Conservation (phyloP, 2,797 vertebrate species). For the Craterocephalus amniculus region DNA sequence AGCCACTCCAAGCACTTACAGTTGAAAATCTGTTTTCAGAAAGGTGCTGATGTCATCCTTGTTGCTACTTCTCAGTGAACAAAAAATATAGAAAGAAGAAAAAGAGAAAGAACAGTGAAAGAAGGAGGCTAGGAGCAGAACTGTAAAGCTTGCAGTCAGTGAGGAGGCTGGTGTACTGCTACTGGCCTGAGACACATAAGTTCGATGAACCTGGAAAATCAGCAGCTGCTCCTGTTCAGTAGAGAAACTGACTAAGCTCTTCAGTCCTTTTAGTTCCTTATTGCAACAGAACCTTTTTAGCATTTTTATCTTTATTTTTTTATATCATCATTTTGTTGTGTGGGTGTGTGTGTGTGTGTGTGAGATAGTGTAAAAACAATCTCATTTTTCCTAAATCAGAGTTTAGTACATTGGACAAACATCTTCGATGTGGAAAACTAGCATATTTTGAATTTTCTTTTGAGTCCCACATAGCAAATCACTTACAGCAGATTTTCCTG, state of each 20-base stretch:
- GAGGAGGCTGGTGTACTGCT: neutral
- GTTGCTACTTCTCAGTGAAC: neutral
- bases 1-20: neutral
- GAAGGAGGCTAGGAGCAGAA: neutral
- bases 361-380: too few species aligned
- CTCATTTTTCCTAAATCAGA: neutral
- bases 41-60: neutral
- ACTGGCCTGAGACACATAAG: neutral
- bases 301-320: too few species aligned
- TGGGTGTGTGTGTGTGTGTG: too few species aligned
- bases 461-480: neutral
- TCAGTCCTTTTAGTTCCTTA: neutral
- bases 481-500: neutral
- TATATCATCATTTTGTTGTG: neutral
- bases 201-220: conserved; percentile 1
- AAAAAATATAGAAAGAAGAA: neutral
- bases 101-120: neutral
- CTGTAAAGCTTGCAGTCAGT: neutral
- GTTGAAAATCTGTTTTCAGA: neutral
- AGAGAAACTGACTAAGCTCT: neutral
- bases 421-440: too few species aligned
- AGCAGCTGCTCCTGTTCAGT: neutral
- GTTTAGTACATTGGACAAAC: too few species aligned
- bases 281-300: neutral
- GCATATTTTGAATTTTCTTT: neutral